Conservation (phyloP, 2,113 vertebrate genomes). For the Leptosomus discolor region DNA sequence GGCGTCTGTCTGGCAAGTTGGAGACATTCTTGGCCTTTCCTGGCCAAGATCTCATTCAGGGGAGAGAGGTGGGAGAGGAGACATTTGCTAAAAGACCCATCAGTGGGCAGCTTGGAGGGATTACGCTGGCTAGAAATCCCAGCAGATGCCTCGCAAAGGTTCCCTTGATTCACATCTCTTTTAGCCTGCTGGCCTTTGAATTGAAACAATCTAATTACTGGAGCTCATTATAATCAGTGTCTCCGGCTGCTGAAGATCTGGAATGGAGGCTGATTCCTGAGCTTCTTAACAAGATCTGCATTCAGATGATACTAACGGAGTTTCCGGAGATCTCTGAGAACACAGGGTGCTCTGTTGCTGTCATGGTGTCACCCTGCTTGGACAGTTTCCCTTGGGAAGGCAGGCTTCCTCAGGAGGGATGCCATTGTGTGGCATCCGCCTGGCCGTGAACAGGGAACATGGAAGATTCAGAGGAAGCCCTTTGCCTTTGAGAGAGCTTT, state of each 20-base stretch:
- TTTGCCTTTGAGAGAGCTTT: background rate
- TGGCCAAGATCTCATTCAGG: background rate
- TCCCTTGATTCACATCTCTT: slow-evolving; percentile 23
- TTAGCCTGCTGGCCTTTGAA: slow-evolving; percentile 41
- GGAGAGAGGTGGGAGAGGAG: background rate
- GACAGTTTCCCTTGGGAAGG: background rate
- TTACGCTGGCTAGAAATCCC: background rate
- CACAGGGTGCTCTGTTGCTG: background rate
- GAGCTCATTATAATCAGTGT: slow-evolving; percentile 4
- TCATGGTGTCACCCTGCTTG: background rate
- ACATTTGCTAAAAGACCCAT: background rate
- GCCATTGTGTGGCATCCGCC: background rate
- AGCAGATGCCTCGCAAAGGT: slow-evolving; percentile 10
- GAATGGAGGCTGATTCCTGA: background rate
- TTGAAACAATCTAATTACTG: slow-evolving; percentile 28
- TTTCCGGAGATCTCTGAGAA: background rate
- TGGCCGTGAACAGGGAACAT: background rate
- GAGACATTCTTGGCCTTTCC: background rate
- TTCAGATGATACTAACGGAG: background rate
- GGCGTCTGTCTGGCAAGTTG: background rate
- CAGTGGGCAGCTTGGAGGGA: background rate
- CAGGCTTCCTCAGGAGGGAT: background rate
- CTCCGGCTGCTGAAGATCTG: background rate
- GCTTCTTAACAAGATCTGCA: background rate
- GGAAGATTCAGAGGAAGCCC: background rate